Base-by-base conservation (phyloP, 2,113 vertebrate genomes). In the Nannobrachium achirus region DNA sequence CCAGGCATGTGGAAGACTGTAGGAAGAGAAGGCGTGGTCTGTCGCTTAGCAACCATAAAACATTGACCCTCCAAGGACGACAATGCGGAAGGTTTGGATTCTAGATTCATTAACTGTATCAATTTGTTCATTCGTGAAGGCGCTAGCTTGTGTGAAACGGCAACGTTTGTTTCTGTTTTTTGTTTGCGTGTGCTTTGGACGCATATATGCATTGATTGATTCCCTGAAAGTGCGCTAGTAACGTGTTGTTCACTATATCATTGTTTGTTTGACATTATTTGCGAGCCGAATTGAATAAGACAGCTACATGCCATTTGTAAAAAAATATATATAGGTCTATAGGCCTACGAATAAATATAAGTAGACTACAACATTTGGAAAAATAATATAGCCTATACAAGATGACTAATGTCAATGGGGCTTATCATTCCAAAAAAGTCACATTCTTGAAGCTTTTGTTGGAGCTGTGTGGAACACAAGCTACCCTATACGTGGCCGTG, bases 41-140 rank as follows among this genome's bases (percentile, higher is more conserved):
- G 88, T 92, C 77, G 62, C 92, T 64, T 61, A 59, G 91, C 56
- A 86, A 92, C 91, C 41, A 38, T 20, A 59, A 79, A 88, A 89
- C 88, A 79, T 10, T 50, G 33, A 33, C 33, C 62, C 18, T 74
- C 66, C 63, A 49, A 64, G 57, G 63, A 78, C 78, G 82, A 80
- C 83, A 52, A 78, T 66, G 77, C 77, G 59, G 71, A 89, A 91
- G 91, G 90, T 93, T 86, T 80, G 90, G n/a, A 59, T 56, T 69
- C 82, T 63, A 51, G 14, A 14, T 51, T 1, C 14, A 67, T 18
- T 61, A 6, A 2, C 1, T 61, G 25, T 42, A 2, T 59, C 18
- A 19, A 1, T 45, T 72, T 62, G 2, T 64, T 33, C 13, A 19
- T 53, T 56, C 0, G 20, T 52, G 6, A 15, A 66, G 61, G n/a